Percentiles rank a stretch among this genome's conserved stretches.
phyloP scores from a whole-genome alignment of 2,113 vertebrate genomes.

The Capreolus pygargus region DNA sequence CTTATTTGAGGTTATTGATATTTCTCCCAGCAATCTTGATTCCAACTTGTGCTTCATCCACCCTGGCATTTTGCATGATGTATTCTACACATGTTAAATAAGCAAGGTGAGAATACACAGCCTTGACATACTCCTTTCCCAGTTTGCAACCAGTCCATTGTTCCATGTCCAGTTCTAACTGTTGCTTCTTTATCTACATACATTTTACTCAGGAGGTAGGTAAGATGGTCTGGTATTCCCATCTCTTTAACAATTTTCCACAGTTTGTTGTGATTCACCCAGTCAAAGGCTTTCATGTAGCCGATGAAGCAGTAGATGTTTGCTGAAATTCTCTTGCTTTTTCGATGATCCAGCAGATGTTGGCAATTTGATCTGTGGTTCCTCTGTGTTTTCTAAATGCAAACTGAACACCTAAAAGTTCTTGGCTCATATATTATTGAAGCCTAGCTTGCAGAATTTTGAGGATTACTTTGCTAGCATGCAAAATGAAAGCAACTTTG shows the following conservation, averaged over 20 bases:
- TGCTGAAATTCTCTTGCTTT: not conserved
- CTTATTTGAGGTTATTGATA: not conserved
- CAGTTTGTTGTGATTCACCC: not conserved
- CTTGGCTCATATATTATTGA: not conserved
- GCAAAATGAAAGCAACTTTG: not conserved
- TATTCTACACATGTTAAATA: not conserved
- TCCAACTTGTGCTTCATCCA: not conserved
- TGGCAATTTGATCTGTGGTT: not conserved
- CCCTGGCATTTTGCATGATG: not conserved
- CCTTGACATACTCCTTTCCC: not conserved
- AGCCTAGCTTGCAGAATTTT: not conserved
- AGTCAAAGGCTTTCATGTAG: not conserved
- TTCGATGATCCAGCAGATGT: not conserved
- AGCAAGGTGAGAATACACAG: not conserved
- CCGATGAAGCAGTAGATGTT: not conserved
- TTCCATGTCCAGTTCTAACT: not conserved
- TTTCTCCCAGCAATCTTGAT: not conserved
- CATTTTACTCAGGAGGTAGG: not conserved
- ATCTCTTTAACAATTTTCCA: not conserved
- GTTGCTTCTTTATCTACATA: not conserved
- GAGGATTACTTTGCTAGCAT: not conserved
- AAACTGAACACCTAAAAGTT: not conserved
- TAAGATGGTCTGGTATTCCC: not conserved
- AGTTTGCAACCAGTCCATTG: not conserved
- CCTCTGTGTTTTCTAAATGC: not conserved